Evolutionary conservation across 2,797 vertebrate species (phyloP).

Genomic region (Microctenopoma stevenorrisi): DNA sequence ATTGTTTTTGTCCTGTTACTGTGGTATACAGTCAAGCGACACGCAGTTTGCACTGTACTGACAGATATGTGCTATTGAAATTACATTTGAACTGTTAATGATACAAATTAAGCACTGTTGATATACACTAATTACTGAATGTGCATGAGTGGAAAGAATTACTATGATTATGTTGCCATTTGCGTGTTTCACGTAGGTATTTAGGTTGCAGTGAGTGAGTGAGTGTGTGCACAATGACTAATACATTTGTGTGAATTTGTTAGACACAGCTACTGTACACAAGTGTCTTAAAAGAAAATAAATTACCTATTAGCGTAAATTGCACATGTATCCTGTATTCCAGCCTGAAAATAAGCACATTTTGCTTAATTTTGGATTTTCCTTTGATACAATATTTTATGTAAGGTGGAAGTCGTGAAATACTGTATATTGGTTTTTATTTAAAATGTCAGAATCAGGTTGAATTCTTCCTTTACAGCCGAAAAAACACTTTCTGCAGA

Average conservation of each 20-base stretch:
- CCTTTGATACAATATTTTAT: too few relatives aligned
- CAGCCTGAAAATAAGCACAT: too few relatives aligned
- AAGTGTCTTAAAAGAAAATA: too few relatives aligned
- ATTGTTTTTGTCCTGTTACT: not conserved
- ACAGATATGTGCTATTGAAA: not conserved
- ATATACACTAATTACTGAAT: constrained; percentile 11
- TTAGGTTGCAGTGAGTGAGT: not conserved
- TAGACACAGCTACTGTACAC: not conserved
- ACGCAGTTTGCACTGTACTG: not conserved
- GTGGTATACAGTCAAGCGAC: not conserved
- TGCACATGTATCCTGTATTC: too few relatives aligned
- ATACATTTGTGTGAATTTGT: not conserved
- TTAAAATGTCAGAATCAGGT: too few relatives aligned
- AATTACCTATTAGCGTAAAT: too few relatives aligned
- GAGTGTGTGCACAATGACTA: not conserved
- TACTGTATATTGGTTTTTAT: too few relatives aligned
- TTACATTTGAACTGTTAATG: not conserved
- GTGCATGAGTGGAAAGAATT: not conserved
- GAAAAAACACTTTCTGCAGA: too few relatives aligned
- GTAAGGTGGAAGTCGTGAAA: too few relatives aligned
- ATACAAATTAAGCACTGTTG: constrained; percentile 11
- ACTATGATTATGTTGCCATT: constrained; percentile 5
- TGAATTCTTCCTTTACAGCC: too few relatives aligned
- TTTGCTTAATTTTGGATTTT: too few relatives aligned
- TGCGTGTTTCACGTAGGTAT: not conserved